These are phyloP conservation scores for Sminthopsis crassicaudata DNA, from an alignment of 2,113 vertebrate genomes.

Conservation along the genomic window DNA sequence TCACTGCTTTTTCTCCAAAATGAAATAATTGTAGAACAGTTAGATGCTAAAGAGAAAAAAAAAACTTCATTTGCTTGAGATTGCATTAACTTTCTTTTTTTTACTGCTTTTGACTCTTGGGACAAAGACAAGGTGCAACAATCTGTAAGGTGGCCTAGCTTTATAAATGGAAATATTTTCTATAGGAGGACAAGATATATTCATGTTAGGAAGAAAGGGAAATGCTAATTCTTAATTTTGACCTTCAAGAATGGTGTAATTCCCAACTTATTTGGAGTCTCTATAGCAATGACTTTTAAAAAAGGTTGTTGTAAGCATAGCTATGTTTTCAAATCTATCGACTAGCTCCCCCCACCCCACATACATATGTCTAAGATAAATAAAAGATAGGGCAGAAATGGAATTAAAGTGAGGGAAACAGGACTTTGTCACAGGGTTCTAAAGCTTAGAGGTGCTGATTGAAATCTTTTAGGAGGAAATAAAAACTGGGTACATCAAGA, in stretches of 20 bases:
- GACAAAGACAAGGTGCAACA: not conserved
- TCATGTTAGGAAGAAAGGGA: not conserved
- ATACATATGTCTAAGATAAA: not conserved
- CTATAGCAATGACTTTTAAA: not conserved
- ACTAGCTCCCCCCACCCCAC: too few species aligned
- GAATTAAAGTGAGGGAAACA: not conserved
- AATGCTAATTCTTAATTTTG: not conserved
- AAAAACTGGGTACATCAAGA: not conserved
- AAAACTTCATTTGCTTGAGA: not conserved
- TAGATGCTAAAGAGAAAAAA: constrained; percentile 13
- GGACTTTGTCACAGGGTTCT: not conserved
- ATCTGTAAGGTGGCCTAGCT: not conserved
- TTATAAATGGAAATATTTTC: not conserved
- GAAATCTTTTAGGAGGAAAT: not conserved
- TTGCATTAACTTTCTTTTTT: not conserved
- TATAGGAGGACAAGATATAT: not conserved
- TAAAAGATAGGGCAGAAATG: not conserved
- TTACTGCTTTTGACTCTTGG: not conserved
- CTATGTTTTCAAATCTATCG: not conserved
- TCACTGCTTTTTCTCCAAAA: not conserved
- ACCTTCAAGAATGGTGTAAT: not conserved
- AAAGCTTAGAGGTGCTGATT: not conserved
- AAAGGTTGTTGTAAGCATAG: not conserved
- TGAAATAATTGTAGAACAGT: not conserved
- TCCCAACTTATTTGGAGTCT: not conserved